Evolutionary conservation across 2,113 vertebrate genomes (phyloP).

Genomic region (Oncorhynchus tshawytscha): DNA sequence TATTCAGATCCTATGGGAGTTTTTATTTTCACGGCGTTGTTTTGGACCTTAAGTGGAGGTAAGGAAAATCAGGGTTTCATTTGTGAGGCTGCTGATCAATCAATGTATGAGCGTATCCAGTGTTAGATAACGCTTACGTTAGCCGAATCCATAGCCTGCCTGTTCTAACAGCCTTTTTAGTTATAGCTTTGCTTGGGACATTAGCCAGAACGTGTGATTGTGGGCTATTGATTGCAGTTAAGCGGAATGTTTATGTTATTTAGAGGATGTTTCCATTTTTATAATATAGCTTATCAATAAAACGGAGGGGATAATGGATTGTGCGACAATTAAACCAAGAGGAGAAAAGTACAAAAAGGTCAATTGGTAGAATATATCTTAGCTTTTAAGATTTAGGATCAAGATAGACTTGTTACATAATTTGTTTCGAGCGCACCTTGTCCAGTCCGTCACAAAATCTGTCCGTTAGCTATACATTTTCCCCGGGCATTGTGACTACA

Average conservation of each 20-base stretch:
- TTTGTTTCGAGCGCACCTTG: slow-evolving; percentile 19
- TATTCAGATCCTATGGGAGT: slow-evolving; percentile 55
- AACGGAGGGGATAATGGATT: no score
- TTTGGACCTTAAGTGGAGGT: slow-evolving; percentile 65
- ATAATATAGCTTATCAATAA: no score
- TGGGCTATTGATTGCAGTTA: no score
- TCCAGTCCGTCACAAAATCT: neutral
- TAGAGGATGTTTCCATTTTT: no score
- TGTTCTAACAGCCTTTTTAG: neutral
- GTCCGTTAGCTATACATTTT: no score
- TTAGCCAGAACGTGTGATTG: no score
- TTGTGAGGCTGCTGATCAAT: neutral
- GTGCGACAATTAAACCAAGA: no score
- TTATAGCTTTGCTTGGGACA: no score
- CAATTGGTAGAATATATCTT: neutral
- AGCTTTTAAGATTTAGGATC: neutral
- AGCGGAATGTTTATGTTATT: no score
- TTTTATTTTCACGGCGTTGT: slow-evolving; percentile 41
- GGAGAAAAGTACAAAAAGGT: no score
- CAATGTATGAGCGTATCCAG: neutral
- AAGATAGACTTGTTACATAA: slow-evolving; percentile 54
- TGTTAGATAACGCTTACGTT: neutral
- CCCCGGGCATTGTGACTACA: no score
- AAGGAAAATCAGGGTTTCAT: slow-evolving; percentile 13
- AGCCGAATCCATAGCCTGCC: neutral